Base-by-base conservation (phyloP, 2,888 invertebrate species). In the Drosophila percnosoma region DNA sequence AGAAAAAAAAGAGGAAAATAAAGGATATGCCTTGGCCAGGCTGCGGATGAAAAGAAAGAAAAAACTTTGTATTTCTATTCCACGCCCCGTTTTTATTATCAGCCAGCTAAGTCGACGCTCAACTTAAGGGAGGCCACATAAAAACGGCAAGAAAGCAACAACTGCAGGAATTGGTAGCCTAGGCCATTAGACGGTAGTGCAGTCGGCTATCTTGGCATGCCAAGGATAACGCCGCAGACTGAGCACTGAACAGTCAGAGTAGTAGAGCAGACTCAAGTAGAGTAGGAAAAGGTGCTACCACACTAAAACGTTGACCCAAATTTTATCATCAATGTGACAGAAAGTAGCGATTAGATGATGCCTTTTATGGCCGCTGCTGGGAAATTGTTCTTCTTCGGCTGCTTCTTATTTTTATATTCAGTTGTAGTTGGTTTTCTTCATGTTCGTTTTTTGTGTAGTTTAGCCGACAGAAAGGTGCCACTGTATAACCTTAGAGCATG, bases 291-390 rank as follows among this genome's bases (percentile, higher is more conserved):
- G 86, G 81, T 83, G 83, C 89, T 75, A 73, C 85, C 68, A 81
- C 74, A 83, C 87, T 83, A 87, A 84, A 85, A 89, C 45, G 89
- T 87, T 90, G 90, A 90, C 87, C 87, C 88, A 87, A 90, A 89
- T 90, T 89, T 88, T 88, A 88, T 88, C 91, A 90, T 90, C 91
- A 88, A 89, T 85, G 90, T 90, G 91, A 90, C 90, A 87, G 90
- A 87, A 88, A 88, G 91, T 85, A 77, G 86, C 91, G 88, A 88
- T 88, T 88, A 88, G 88, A 88, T 80, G 90, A 89, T 90, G 91
- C 90, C 89, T 90, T 88, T 89, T 82, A 90, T 89, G 86, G 48
- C 40, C 36, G 65, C 73, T 64, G 75, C 77, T 80, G 62, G 61
- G 45, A 57, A 78, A 64, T 51, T 42, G 53, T 61, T 66, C 62